A percentile compares a stretch with the other conserved stretches of the same genome.
These are phyloP conservation scores for Drosophila santomea DNA, from an alignment of 1,140 invertebrate genomes.

Conservation along the genomic window DNA sequence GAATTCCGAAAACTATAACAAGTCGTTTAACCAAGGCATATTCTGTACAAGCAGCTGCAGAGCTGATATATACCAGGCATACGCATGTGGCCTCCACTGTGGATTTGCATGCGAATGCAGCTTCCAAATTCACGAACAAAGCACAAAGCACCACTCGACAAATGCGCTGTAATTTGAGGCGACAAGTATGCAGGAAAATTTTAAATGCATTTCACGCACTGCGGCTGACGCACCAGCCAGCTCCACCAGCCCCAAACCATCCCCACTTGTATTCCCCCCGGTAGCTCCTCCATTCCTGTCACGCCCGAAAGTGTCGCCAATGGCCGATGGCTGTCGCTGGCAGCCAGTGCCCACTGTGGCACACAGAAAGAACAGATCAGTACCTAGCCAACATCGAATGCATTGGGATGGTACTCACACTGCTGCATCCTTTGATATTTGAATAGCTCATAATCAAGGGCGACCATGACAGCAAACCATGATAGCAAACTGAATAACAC, in stretches of 20 bases:
- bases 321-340: slow-evolving; percentile 43
- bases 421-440: background rate
- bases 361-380: background rate
- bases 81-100: slow-evolving; percentile 3
- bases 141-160: slow-evolving; percentile 59
- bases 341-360: slow-evolving; percentile 24
- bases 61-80: no score
- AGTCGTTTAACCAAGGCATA: no score
- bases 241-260: background rate
- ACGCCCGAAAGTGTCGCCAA: slow-evolving; percentile 53
- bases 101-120: background rate
- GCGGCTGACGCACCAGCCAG: slow-evolving; percentile 48
- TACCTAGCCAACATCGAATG: background rate
- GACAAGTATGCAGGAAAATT: slow-evolving; percentile 73
- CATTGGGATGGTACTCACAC: background rate
- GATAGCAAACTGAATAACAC: no score
- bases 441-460: background rate
- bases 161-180: slow-evolving; percentile 69
- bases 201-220: slow-evolving; percentile 78
- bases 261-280: background rate
- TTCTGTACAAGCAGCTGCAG: no score
- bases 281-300: slow-evolving; percentile 10
- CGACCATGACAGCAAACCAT: background rate
- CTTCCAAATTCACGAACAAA: slow-evolving; percentile 27
- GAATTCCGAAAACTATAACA: no score